These are phyloP conservation scores for Palaemon carinicauda DNA, from an alignment of 1,140 invertebrate genomes.

Conservation along the genomic window DNA sequence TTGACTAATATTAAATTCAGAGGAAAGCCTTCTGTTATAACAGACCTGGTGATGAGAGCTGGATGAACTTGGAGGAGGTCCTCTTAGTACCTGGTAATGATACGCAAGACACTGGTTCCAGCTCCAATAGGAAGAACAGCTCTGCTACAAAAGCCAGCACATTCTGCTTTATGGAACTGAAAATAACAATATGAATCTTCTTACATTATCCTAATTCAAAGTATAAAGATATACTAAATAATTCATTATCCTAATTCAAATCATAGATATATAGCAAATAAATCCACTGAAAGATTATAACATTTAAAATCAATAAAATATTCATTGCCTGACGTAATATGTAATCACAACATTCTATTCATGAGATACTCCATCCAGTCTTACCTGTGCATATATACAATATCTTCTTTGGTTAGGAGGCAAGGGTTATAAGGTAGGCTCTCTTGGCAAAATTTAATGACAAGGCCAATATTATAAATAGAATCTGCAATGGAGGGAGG, in stretches of 20 bases:
- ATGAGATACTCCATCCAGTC: conserved; percentile 42
- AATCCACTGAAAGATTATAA: conserved; percentile 21
- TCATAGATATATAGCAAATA: not conserved
- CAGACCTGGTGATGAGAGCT: conserved; percentile 57
- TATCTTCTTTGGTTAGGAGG: conserved; percentile 94
- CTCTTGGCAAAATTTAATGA: conserved; percentile 84
- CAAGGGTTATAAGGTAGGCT: conserved; percentile 88
- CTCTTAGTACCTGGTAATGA: conserved; percentile 71
- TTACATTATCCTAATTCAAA: too few relatives aligned
- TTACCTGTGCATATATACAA: conserved; percentile 93
- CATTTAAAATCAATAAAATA: conserved; percentile 5
- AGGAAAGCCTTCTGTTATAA: not conserved
- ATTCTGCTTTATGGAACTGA: conserved; percentile 90
- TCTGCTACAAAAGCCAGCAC: conserved; percentile 93
- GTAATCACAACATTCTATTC: not conserved
- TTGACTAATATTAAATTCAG: not conserved
- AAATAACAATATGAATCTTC: not conserved
- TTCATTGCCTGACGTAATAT: not conserved
- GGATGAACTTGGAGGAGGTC: conserved; percentile 56
- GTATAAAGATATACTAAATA: too few relatives aligned
- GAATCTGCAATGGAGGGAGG: conserved; percentile 83
- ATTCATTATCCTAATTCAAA: too few relatives aligned
- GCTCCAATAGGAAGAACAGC: conserved; percentile 94
- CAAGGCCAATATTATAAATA: conserved; percentile 90
- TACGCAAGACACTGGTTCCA: conserved; percentile 88